Conservation (phyloP, 2,113 vertebrate genomes). For the Merops nubicus region DNA sequence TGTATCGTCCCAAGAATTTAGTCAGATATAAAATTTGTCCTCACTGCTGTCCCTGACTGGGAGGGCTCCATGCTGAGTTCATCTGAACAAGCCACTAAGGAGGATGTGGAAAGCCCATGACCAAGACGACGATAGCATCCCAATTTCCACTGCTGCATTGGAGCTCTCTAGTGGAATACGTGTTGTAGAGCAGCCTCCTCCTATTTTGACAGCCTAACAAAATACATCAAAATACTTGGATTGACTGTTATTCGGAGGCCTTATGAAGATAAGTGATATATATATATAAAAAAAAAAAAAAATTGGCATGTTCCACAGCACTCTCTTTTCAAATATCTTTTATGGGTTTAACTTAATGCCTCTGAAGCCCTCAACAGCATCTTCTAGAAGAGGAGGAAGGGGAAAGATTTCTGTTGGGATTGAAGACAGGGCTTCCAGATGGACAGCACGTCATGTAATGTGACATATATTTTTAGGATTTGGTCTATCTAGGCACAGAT, state of each 20-base stretch:
- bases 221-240: neutral
- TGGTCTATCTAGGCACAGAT: neutral
- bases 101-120: neutral
- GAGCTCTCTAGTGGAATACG: neutral
- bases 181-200: neutral
- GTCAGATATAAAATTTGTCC: neutral
- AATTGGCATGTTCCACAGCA: neutral
- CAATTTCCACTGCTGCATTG: neutral
- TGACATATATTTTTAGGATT: neutral
- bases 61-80: neutral
- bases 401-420: neutral
- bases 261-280: neutral
- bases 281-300: too few species aligned
- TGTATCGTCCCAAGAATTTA: neutral
- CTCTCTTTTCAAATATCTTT: neutral
- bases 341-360: neutral
- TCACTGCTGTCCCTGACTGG: neutral
- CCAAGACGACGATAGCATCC: neutral
- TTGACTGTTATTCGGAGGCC: neutral
- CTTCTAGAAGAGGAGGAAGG: neutral
- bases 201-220: neutral
- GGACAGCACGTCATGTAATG: neutral
- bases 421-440: neutral
- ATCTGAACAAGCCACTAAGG: neutral
- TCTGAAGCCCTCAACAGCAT: neutral